phyloP scores from a whole-genome alignment of 2,113 vertebrate genomes.

The Eulacestoma nigropectus region DNA sequence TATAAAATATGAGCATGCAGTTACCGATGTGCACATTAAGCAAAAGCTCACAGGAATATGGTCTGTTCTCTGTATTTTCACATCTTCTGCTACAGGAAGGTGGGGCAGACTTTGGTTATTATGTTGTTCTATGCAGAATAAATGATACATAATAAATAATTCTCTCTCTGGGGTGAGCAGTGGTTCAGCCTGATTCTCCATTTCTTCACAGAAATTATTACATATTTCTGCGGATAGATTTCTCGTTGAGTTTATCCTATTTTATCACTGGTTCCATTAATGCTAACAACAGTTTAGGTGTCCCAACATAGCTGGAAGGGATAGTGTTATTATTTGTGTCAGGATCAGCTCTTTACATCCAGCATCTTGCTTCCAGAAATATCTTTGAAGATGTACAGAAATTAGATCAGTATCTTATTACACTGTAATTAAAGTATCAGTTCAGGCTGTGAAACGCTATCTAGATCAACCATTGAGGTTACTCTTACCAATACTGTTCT shows the following conservation, averaged over 20 bases:
- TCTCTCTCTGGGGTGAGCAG: neutral
- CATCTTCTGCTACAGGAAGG: neutral
- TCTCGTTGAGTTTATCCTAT: neutral
- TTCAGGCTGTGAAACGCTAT: constrained; percentile 50
- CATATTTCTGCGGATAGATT: neutral
- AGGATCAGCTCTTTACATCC: neutral
- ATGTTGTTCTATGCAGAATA: neutral
- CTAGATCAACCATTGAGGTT: constrained; percentile 37
- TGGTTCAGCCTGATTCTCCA: neutral
- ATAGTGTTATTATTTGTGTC: neutral
- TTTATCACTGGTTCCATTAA: neutral
- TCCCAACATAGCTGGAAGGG: neutral
- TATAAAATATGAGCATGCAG: neutral
- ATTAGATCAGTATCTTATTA: constrained; percentile 42
- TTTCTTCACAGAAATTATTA: neutral
- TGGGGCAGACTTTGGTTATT: neutral
- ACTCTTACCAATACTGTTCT: neutral
- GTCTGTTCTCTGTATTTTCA: neutral
- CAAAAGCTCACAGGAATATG: neutral
- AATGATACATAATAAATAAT: neutral
- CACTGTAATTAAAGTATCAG: constrained; percentile 51
- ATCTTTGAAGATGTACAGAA: neutral
- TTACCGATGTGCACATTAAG: neutral
- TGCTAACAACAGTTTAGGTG: constrained; percentile 11
- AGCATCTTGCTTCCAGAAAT: constrained; percentile 12